These are phyloP conservation scores for Lasioglossum morio DNA, from an alignment of 2,888 invertebrate genomes.

Conservation along the genomic window DNA sequence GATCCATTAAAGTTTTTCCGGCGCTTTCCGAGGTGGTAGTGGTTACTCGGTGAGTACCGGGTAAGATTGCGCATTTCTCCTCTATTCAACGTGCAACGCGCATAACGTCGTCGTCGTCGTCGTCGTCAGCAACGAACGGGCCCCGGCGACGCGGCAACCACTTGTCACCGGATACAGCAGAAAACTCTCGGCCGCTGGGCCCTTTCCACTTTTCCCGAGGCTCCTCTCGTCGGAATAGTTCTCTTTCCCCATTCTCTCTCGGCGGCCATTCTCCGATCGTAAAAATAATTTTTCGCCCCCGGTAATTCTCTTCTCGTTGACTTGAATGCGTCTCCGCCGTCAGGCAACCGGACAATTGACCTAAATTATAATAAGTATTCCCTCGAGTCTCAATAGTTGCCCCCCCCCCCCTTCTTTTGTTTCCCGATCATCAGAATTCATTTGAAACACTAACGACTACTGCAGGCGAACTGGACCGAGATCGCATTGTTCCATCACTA, in stretches of 20 bases:
- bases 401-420: constrained; percentile 8
- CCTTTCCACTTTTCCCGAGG: constrained; percentile 44
- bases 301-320: not conserved
- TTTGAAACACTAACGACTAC: not conserved
- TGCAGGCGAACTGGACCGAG: not conserved
- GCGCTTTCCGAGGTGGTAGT: constrained; percentile 68
- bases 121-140: constrained; percentile 23
- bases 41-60: constrained; percentile 62
- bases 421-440: constrained; percentile 1
- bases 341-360: constrained; percentile 26
- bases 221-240: constrained; percentile 28
- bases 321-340: not conserved
- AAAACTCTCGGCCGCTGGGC: constrained; percentile 59
- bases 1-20: constrained; percentile 82
- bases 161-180: constrained; percentile 65
- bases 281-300: constrained; percentile 40
- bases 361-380: constrained; percentile 37
- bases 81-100: constrained; percentile 58
- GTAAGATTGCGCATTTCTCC: constrained; percentile 68
- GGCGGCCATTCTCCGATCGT: constrained; percentile 9
- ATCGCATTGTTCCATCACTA: not conserved
- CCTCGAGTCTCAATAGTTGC: constrained; percentile 3
- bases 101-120: constrained; percentile 5
- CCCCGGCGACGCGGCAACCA: constrained; percentile 43
- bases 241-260: constrained; percentile 18